Base-by-base conservation (phyloP, 1,140 invertebrate species). In the Drosophila sucinea region DNA sequence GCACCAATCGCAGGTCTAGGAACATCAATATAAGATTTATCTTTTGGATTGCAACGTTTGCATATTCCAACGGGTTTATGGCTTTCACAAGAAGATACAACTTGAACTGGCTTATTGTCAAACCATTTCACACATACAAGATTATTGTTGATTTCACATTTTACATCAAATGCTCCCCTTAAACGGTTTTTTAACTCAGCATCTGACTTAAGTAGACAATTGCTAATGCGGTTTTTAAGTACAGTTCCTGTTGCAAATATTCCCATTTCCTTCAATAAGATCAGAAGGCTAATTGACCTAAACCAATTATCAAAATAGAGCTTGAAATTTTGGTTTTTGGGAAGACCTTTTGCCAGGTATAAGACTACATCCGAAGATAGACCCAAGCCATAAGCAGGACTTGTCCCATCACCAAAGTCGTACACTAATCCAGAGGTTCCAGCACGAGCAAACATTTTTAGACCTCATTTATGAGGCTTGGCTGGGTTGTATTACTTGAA, bases 121-220 rank as follows among this genome's bases (percentile, higher is more conserved):
- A 55, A 61, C 66, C 65, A 60, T 32, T 17, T 17, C 17, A 17
- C 17, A 17, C 17, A 17, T 17, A 17, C 17, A 17, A 17, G 17
- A 17, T 17, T 17, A 17, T 17, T 17, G 17, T 17, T 17, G 17
- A 17, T 17, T 17, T 17, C 17, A 17, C 17, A 17, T 60, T 60
- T 65, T 17, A 17, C 17, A 17, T 17, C 17, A 17, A 17, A 17
- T 17, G 17, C 17, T 35, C 33, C 33, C 5, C 73, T 35, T 61
- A 38, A 40, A 58, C 51, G 57, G 47, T 67, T 70, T 74, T 68
- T 68, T 29, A 63, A 35, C 35, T 69, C 67, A 55, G 57, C 61
- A 65, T 74, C 72, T 65, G 62, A 74, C 47, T 61, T 67, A 10
- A 70, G 56, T 58, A 47, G 8, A 35, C 61, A 74, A n/a, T 29